Evolutionary conservation across 2,888 invertebrate genomes (phyloP), one percentile per base, ranked within the genome.

Genomic region (Pyrgus malvae): DNA sequence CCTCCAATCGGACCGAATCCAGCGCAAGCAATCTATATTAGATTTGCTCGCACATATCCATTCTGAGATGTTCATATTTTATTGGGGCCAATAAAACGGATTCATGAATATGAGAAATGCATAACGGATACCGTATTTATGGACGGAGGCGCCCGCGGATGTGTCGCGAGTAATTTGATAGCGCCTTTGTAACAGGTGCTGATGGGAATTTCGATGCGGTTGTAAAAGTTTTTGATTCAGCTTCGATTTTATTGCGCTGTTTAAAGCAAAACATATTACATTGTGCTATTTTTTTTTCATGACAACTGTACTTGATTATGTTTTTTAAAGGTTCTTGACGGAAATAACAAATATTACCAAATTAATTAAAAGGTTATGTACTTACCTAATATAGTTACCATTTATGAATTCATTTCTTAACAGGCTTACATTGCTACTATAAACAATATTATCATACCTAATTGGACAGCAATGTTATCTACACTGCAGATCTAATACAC

Each of bases 1-100:
- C 65, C 64, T 68, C 76, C 78, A 75, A 77, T 80, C 76, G 78
- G 78, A 74, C 80, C 78, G 83, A 84, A 89, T 84, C 87, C 83
- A 76, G 87, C 88, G 83, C 85, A 80, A 82, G 82, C 85, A 84
- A 90, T 89, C 86, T 86, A 90, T 90, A 90, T 90, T 90, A 90
- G 88, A 90, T 90, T 89, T 82, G 83, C 87, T 80, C 83, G 87
- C 84, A 85, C 87, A 84, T 87, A 90, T 87, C 90, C 90, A 89
- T 90, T 90, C 88, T 84, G 84, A 90, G 90, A 90, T 90, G 90
- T 90, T 90, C 91, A 91, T 91, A 91, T 91, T 91, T 91, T 91
- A 91, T 91, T 89, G 89, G 81, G 86, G 86, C 90, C 90, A 91
- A 91, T 91, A 91, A 91, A 91, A 90, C 83, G 90, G 90, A 90